Conservation (phyloP, 1,140 invertebrate genomes). For the Pseudoatta argentina region DNA sequence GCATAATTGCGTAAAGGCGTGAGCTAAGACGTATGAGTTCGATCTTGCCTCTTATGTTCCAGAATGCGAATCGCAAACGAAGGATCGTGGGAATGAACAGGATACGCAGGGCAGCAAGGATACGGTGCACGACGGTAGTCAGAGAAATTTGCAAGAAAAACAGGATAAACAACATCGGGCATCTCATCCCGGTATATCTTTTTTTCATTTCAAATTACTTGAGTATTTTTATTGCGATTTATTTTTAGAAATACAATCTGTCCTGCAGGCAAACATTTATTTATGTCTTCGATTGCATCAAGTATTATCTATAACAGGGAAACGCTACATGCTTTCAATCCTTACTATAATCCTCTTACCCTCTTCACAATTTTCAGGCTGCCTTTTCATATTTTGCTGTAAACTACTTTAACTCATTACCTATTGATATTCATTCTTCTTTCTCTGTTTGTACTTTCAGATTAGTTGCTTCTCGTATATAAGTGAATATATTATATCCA, state of each 20-base stretch:
- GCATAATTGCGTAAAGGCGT: background rate
- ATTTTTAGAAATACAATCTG: background rate
- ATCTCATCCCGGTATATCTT: conserved; percentile 34
- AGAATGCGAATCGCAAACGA: conserved; percentile 64
- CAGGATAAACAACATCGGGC: conserved; percentile 41
- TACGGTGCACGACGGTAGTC: conserved; percentile 21
- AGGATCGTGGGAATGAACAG: conserved; percentile 50
- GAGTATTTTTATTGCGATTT: background rate
- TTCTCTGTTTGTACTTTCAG: too few relatives aligned
- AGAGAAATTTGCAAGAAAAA: conserved; percentile 46
- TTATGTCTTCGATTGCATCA: background rate
- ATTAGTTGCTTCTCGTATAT: too few relatives aligned
- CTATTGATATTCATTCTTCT: too few relatives aligned
- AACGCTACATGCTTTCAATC: too few relatives aligned
- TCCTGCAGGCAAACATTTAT: background rate
- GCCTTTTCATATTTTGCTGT: too few relatives aligned
- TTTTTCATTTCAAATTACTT: background rate
- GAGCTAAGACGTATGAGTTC: conserved; percentile 15
- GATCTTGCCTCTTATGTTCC: conserved; percentile 59
- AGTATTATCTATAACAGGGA: background rate
- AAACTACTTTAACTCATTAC: too few relatives aligned
- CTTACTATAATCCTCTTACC: too few relatives aligned
- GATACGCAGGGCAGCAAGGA: conserved; percentile 40
- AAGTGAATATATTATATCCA: too few relatives aligned
- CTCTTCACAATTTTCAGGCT: too few relatives aligned